Evolutionary conservation across 2,113 vertebrate species (phyloP).

Genomic region (Psephotus haematonotus): DNA sequence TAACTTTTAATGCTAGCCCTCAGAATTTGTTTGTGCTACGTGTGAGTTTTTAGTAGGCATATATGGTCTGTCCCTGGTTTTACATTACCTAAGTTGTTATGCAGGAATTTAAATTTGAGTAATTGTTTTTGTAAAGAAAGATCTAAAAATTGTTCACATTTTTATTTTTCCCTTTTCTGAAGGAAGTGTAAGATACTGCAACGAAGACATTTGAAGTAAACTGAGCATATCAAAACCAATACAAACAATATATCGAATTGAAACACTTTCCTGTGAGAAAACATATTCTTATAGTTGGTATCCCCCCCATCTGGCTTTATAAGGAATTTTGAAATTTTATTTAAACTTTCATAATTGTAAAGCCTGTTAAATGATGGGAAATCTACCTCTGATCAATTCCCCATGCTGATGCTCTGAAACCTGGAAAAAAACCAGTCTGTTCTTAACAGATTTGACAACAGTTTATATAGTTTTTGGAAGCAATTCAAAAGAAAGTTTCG

Average conservation of each 20-base stretch:
- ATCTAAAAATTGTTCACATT: neutral
- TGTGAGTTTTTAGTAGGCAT: neutral
- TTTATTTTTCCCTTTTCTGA: neutral
- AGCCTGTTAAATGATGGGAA: neutral
- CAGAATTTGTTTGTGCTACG: neutral
- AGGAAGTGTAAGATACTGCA: neutral
- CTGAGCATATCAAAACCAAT: neutral
- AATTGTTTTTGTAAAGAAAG: neutral
- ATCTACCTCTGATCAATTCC: neutral
- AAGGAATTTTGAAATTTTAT: neutral
- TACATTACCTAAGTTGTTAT: neutral
- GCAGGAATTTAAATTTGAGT: neutral
- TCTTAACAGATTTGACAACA: neutral
- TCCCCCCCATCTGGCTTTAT: neutral
- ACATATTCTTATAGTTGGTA: neutral
- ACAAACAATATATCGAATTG: neutral
- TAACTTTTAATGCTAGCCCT: neutral
- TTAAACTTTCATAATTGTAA: neutral
- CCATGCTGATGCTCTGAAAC: neutral
- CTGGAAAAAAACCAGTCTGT: neutral
- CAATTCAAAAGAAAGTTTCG: neutral
- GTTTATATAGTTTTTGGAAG: neutral
- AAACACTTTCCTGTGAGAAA: neutral
- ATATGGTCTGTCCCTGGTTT: neutral
- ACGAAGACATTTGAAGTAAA: neutral